Conservation (phyloP, 1,140 invertebrate species). For the Neuroterus valhalla region DNA sequence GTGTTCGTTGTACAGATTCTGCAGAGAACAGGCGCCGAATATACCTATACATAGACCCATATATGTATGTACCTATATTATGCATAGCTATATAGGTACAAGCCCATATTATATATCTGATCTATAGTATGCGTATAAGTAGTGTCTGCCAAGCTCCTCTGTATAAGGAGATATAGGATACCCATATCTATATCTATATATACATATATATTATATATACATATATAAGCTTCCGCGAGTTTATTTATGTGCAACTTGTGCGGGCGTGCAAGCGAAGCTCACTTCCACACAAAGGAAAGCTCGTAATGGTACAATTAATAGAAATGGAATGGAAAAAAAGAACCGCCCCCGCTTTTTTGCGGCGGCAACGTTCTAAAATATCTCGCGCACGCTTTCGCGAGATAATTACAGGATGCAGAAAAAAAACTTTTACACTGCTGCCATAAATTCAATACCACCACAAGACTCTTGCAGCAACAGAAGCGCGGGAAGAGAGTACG, state of each 20-base stretch:
- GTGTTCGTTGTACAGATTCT: slow-evolving; percentile 63
- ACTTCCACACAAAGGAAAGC: slow-evolving; percentile 18
- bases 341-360: background rate
- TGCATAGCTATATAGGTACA: slow-evolving; percentile 32
- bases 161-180: slow-evolving; percentile 42
- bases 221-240: background rate
- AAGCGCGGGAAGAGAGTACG: background rate
- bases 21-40: slow-evolving; percentile 57
- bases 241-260: slow-evolving; percentile 3
- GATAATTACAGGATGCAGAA: slow-evolving; percentile 15
- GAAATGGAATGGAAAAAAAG: background rate
- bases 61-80: too few relatives aligned
- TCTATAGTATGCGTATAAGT: slow-evolving; percentile 45
- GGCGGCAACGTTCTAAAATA: background rate
- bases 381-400: slow-evolving; percentile 21
- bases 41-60: slow-evolving; percentile 41
- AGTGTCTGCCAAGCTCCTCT: slow-evolving; percentile 41
- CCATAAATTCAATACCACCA: slow-evolving; percentile 29
- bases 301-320: slow-evolving; percentile 26
- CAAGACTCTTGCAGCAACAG: slow-evolving; percentile 13
- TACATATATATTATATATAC: background rate
- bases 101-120: slow-evolving; percentile 41
- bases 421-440: slow-evolving; percentile 18
- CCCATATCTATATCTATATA: background rate
- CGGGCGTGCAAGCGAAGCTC: background rate